Conservation (phyloP, 2,888 invertebrate genomes). For the Andrena flavipes region DNA sequence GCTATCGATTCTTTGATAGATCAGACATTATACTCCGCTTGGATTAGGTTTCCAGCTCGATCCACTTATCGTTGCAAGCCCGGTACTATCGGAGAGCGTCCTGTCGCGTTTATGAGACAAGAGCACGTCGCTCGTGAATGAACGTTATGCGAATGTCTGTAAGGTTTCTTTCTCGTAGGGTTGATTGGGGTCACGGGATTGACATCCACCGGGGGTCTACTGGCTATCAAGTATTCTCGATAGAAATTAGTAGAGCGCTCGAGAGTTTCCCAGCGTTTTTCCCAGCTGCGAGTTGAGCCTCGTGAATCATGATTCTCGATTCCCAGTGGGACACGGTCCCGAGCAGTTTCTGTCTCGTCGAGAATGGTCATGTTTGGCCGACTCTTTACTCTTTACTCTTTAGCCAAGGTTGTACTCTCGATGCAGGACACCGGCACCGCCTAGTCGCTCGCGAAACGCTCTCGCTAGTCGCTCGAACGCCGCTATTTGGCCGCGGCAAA, state of each 20-base stretch:
- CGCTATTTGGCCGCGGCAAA: slow-evolving; percentile 69
- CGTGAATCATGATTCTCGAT: slow-evolving; percentile 37
- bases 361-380: slow-evolving; percentile 49
- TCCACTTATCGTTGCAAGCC: slow-evolving; percentile 22
- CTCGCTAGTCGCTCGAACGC: slow-evolving; percentile 39
- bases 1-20: slow-evolving; percentile 52
- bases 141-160: too few species aligned
- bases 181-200: too few species aligned
- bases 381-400: slow-evolving; percentile 23
- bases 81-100: slow-evolving; percentile 21
- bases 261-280: slow-evolving; percentile 3
- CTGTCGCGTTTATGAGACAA: slow-evolving; percentile 15
- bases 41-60: slow-evolving; percentile 26
- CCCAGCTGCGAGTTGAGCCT: slow-evolving; percentile 3
- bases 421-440: slow-evolving; percentile 35
- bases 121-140: too few species aligned
- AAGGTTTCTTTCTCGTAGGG: too few species aligned
- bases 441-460: slow-evolving; percentile 25
- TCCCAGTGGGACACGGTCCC: slow-evolving; percentile 47
- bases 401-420: slow-evolving; percentile 46
- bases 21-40: slow-evolving; percentile 36
- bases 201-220: too few species aligned
- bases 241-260: background rate
- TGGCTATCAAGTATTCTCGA: too few species aligned
- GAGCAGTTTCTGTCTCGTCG: slow-evolving; percentile 24